These are phyloP conservation scores for Lasiommata megera DNA, from an alignment of 2,888 invertebrate species.

Conservation along the genomic window DNA sequence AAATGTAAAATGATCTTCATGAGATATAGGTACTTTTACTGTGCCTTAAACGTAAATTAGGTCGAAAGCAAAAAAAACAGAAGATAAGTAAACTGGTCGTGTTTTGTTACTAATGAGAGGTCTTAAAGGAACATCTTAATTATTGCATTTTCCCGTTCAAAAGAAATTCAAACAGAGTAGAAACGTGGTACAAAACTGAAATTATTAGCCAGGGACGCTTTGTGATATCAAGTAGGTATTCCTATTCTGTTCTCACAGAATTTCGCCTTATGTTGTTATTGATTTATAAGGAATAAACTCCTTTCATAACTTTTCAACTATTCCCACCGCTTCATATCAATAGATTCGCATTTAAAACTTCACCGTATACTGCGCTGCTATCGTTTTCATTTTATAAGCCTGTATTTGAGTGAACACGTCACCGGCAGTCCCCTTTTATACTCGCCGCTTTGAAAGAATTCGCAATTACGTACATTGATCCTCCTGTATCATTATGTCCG, in stretches of 20 bases:
- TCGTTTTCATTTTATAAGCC: slow-evolving; percentile 31
- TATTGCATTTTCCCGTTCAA: slow-evolving; percentile 11
- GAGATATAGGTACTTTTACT: too few species aligned
- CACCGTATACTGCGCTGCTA: not conserved
- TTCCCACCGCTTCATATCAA: slow-evolving; percentile 5
- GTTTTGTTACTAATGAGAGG: slow-evolving; percentile 7
- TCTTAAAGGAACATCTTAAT: not conserved
- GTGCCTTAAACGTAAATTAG: not conserved
- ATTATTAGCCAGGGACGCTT: not conserved
- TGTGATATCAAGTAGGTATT: not conserved
- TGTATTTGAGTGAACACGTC: slow-evolving; percentile 19
- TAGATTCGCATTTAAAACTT: slow-evolving; percentile 10
- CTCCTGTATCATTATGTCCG: slow-evolving; percentile 29
- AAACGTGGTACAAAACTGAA: not conserved
- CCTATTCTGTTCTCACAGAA: not conserved
- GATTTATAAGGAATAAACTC: slow-evolving; percentile 4
- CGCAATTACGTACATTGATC: slow-evolving; percentile 28
- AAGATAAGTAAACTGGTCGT: not conserved
- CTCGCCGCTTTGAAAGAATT: slow-evolving; percentile 18
- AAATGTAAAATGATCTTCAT: too few species aligned
- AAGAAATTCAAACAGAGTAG: slow-evolving; percentile 27
- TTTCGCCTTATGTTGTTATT: not conserved
- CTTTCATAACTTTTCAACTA: slow-evolving; percentile 5
- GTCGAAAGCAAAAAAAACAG: not conserved
- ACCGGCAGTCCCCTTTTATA: slow-evolving; percentile 11